These are phyloP conservation scores for Sterrhoptilus dennistouni DNA, from an alignment of 2,113 vertebrate genomes.

Conservation along the genomic window DNA sequence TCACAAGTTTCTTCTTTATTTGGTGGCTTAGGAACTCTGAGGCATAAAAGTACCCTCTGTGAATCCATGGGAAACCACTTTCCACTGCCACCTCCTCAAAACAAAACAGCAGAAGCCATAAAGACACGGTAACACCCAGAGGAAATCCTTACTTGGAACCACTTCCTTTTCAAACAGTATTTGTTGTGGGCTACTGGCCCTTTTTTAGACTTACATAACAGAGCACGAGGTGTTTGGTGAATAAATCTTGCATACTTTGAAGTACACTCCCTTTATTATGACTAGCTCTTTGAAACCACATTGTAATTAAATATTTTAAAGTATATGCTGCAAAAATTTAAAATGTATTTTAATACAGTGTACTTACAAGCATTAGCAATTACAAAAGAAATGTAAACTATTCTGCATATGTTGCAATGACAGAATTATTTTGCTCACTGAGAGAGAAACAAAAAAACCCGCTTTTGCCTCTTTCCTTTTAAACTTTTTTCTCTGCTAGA, in stretches of 20 bases:
- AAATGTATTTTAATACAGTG: not conserved
- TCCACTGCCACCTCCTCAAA: not conserved
- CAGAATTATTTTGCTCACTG: not conserved
- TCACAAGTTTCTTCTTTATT: not conserved
- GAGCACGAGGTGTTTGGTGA: not conserved
- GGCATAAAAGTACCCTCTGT: not conserved
- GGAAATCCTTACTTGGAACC: not conserved
- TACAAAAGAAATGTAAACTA: not conserved
- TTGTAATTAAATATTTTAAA: constrained; percentile 15
- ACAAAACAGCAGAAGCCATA: not conserved
- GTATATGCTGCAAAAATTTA: not conserved
- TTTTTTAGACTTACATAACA: not conserved
- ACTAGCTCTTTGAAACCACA: not conserved
- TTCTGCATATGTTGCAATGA: not conserved
- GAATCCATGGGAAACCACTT: not conserved
- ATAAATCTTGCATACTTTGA: not conserved
- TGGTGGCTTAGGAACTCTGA: not conserved
- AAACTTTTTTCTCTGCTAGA: constrained; percentile 5
- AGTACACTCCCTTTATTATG: not conserved
- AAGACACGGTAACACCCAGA: not conserved
- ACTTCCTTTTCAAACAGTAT: not conserved
- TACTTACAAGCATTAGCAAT: not conserved
- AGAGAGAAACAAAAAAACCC: not conserved
- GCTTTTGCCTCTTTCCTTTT: not conserved
- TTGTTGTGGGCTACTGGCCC: not conserved